phyloP scores from a whole-genome alignment of 2,888 invertebrate genomes.

The Malacosoma neustria region DNA sequence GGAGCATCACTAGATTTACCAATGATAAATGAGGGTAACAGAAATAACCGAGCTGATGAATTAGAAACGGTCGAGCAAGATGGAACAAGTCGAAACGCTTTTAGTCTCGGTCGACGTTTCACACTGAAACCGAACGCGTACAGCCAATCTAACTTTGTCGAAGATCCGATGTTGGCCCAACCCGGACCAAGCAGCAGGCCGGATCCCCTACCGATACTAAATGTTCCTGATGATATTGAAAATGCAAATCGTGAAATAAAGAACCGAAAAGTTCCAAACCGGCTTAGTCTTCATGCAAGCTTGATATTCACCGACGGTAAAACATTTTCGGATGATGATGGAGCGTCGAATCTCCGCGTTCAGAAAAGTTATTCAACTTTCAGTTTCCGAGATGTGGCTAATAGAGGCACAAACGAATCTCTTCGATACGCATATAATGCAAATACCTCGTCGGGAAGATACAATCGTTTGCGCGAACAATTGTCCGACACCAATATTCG shows the following conservation, averaged over 20 bases:
- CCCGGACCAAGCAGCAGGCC: slow-evolving; percentile 27
- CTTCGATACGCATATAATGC: slow-evolving; percentile 27
- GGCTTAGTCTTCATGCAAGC: slow-evolving; percentile 37
- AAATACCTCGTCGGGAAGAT: slow-evolving; percentile 23
- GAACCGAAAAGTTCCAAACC: slow-evolving; percentile 15
- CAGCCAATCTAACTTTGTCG: slow-evolving; percentile 34
- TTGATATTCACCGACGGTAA: slow-evolving; percentile 26
- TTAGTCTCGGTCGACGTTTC: slow-evolving; percentile 9
- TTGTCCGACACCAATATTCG: slow-evolving; percentile 58
- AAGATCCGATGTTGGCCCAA: slow-evolving; percentile 18
- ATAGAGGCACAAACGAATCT: slow-evolving; percentile 17
- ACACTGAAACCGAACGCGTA: slow-evolving; percentile 29
- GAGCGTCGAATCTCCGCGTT: slow-evolving; percentile 28
- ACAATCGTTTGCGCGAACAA: slow-evolving; percentile 16
- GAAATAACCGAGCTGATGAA: slow-evolving; percentile 36
- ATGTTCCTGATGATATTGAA: slow-evolving; percentile 14
- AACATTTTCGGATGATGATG: slow-evolving; percentile 25
- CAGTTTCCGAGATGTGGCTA: slow-evolving; percentile 24
- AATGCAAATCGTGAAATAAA: slow-evolving; percentile 19
- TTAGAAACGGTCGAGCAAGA: slow-evolving; percentile 23
- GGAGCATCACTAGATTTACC: slow-evolving; percentile 53
- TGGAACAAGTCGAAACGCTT: slow-evolving; percentile 1
- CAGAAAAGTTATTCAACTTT: slow-evolving; percentile 43
- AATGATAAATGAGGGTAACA: slow-evolving; percentile 39
- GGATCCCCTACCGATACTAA: slow-evolving; percentile 10